A percentile compares a stretch with the other conserved stretches of the same genome.
These are phyloP conservation scores for Callithrix jacchus DNA, from an alignment of 2,113 vertebrate species.

Conservation along the genomic window DNA sequence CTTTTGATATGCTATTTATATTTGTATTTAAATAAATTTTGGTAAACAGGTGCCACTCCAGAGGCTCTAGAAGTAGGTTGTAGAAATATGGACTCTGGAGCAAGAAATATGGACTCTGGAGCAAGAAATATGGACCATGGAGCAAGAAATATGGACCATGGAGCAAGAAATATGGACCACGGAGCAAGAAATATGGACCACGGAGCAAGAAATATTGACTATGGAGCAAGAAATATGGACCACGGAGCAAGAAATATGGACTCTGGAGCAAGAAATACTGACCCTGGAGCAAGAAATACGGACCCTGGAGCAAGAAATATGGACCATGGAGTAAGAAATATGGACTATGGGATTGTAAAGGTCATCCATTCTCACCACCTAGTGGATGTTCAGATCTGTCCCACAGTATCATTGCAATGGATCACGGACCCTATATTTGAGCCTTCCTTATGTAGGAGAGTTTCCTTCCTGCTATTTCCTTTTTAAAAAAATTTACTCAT, in stretches of 20 bases:
- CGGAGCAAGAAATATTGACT: neutral
- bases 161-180: too few species aligned
- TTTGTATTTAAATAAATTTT: constrained; percentile 28
- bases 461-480: neutral
- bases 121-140: too few species aligned
- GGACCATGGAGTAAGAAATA: neutral
- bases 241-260: neutral
- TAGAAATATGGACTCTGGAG: neutral
- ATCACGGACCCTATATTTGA: neutral
- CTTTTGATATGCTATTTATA: neutral
- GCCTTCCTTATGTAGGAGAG: neutral
- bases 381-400: neutral
- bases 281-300: too few species aligned
- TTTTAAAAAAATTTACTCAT: neutral
- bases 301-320: neutral
- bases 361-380: neutral
- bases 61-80: neutral
- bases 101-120: neutral
- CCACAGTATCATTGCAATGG: neutral
- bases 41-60: neutral
- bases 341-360: neutral
- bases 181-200: neutral
- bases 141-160: neutral
- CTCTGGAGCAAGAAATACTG: neutral
- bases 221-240: neutral